A percentile compares a stretch with the other conserved stretches of the same genome.
phyloP scores from a whole-genome alignment of 2,888 invertebrate genomes.

The Ashinkailepas kermadecensis region DNA sequence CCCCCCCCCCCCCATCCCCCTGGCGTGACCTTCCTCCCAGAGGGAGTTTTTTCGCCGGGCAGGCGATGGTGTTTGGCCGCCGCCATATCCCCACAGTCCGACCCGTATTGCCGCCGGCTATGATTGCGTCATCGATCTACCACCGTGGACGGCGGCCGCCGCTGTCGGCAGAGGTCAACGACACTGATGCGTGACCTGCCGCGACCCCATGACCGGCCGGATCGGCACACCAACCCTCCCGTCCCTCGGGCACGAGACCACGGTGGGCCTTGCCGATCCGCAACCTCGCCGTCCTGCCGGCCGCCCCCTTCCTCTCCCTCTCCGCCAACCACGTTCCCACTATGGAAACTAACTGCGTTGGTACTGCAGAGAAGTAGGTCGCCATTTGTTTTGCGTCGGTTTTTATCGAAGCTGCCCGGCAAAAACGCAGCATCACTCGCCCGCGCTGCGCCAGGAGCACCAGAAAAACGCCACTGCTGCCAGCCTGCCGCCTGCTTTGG shows the following conservation, averaged over 20 bases:
- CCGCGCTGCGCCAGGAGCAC: neutral
- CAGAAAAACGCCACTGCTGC: neutral
- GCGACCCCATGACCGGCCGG: no score
- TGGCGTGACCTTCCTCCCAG: no score
- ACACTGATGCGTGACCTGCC: neutral
- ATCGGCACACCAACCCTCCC: no score
- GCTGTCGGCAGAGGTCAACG: neutral
- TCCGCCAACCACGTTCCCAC: neutral
- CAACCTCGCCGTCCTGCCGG: neutral
- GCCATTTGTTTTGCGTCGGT: neutral
- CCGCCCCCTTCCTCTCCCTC: neutral
- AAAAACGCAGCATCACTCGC: neutral
- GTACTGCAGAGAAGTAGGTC: neutral
- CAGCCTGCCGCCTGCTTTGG: neutral
- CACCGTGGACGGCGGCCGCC: neutral
- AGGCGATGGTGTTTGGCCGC: no score
- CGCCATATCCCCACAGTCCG: no score
- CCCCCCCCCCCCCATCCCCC: no score
- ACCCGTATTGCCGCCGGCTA: neutral
- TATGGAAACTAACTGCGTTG: neutral
- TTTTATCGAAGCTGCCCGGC: neutral
- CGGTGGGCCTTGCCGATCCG: neutral
- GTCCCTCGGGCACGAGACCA: no score
- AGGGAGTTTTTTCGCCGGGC: no score
- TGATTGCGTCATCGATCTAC: conserved; percentile 7